Evolutionary conservation across 2,113 vertebrate species (phyloP), one percentile per base, ranked within the genome.

Genomic region (Neoarius graeffei): DNA sequence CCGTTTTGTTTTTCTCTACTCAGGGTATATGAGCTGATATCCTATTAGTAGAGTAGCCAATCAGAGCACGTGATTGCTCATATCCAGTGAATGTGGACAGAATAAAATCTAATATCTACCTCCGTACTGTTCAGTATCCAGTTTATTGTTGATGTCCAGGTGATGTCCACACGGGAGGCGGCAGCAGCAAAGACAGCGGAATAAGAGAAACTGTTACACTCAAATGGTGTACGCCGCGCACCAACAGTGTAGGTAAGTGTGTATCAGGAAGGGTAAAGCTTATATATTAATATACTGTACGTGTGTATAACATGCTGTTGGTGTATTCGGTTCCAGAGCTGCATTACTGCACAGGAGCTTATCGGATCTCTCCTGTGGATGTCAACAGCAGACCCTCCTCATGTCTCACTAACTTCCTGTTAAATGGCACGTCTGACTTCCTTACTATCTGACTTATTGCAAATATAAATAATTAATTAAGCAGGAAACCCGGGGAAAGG

Each of bases 331-430:
- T 84, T 93, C 91, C 94, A 99, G 98, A 99, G 87, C 92, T 99
- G 64, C 98, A 99, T 92, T 99, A 99, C 92, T 99, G 98, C 90
- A 99, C 98, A 4, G 98, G 98, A 89, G 98, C 98, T 0, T 99
- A 97, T 90, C 97, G 98, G 87, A 99, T 99, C 91, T 99, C 98
- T 71, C 98, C 98, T 0, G 98, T 99, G 54, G 98, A 99, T 86
- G 98, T 99, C 67, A 99, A 99, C 93, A 99, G 98, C 91, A 96
- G 98, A 86, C 98, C 98, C n/a, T 99, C 98, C 0, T 99, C 98
- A 64, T 99, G 98, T 92, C 95, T 99, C 91, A 99, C 98, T 23
- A 99, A 99, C 93, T 99, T 99, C 85, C 97, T 99, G 64, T 95
- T 99, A n/a, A 99, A 99, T n/a, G 98, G 98, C 98, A 80, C 85